Percentiles rank a stretch among this genome's conserved stretches.
Conservation (phyloP, 2,888 invertebrate species). For the Tipula vernalis region DNA sequence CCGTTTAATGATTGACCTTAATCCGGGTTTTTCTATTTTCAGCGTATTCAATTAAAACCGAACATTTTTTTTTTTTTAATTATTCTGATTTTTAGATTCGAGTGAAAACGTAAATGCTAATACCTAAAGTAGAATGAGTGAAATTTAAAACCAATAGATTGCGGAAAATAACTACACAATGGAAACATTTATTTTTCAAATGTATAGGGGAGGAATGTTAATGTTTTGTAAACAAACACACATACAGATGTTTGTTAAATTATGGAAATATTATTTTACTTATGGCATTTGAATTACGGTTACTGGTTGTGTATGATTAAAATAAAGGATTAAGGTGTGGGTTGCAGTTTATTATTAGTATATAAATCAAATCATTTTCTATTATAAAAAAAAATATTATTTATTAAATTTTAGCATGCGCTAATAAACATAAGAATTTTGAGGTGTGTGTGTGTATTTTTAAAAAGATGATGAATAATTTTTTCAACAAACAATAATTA, state of each 20-base stretch:
- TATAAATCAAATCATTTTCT: background rate
- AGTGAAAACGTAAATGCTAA: background rate
- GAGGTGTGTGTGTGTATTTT: background rate
- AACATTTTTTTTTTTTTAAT: background rate
- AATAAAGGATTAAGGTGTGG: background rate
- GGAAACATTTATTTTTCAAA: background rate
- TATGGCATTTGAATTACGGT: background rate
- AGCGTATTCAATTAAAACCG: background rate
- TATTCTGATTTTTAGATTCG: background rate
- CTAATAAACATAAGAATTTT: background rate
- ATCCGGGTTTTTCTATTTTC: background rate
- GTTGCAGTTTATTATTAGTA: background rate
- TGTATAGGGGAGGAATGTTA: background rate
- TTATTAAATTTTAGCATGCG: background rate
- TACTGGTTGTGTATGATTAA: background rate
- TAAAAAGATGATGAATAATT: background rate
- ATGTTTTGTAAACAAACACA: background rate
- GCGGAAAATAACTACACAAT: background rate
- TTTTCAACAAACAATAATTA: background rate
- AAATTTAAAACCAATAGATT: background rate
- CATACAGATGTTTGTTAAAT: background rate
- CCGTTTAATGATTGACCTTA: background rate
- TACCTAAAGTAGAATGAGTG: background rate
- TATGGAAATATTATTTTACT: background rate
- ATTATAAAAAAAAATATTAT: background rate